Percentiles rank a stretch among this genome's conserved stretches.
Evolutionary conservation across 2,797 vertebrate species (phyloP).

Genomic region (Melanotaenia trifasciata): DNA sequence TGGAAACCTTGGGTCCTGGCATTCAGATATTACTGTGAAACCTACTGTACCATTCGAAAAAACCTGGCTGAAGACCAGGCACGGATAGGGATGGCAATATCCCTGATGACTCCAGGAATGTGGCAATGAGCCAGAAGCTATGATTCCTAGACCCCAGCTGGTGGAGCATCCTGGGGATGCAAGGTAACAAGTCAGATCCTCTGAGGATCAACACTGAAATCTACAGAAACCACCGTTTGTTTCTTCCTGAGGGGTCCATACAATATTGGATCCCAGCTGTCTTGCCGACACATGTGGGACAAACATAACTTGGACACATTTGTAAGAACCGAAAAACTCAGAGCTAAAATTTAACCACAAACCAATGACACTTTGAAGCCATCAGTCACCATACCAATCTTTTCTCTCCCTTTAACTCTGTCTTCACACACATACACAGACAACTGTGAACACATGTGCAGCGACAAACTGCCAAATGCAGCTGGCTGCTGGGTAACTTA

Average conservation of each 20-base stretch:
- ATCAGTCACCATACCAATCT: not conserved
- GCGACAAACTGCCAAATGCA: constrained; percentile 48
- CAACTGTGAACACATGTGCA: constrained; percentile 24
- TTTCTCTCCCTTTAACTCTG: not conserved
- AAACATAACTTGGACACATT: constrained; percentile 14
- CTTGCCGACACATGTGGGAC: not conserved
- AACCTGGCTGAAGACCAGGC: not conserved
- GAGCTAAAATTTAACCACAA: constrained; percentile 22
- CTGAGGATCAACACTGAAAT: not conserved
- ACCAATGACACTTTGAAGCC: constrained; percentile 12
- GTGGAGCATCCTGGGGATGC: not conserved
- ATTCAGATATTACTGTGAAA: not conserved
- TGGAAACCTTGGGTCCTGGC: not conserved
- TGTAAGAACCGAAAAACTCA: constrained; percentile 20
- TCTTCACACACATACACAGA: constrained; percentile 17
- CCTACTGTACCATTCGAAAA: not conserved
- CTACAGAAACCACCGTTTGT: not conserved
- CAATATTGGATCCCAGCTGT: not conserved
- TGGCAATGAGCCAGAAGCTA: not conserved
- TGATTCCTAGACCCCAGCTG: not conserved
- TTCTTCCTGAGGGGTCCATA: not conserved
- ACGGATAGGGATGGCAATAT: not conserved
- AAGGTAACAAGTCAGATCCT: not conserved
- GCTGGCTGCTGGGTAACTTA: constrained; percentile 54
- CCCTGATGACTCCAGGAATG: not conserved